Percentiles rank a stretch among this genome's conserved stretches.
These are phyloP conservation scores for Oreotragus oreotragus DNA, from an alignment of 2,113 vertebrate genomes.

Conservation along the genomic window DNA sequence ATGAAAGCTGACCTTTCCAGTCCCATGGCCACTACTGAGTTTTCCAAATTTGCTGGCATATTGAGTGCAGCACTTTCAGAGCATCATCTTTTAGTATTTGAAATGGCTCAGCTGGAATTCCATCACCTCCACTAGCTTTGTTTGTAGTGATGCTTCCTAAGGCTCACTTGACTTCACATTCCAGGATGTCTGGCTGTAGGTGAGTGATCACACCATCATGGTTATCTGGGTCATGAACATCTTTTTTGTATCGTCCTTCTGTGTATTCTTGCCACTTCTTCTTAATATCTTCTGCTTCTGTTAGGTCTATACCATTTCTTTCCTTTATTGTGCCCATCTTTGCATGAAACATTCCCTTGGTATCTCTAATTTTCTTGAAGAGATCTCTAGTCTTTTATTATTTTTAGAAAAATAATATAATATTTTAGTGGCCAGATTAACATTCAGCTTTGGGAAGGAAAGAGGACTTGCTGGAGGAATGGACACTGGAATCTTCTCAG, in stretches of 20 bases:
- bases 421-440: not conserved
- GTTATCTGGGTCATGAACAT: not conserved
- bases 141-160: not conserved
- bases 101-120: not conserved
- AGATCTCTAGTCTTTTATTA: not conserved
- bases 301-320: not conserved
- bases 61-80: not conserved
- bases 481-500: not conserved
- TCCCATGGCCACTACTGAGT: not conserved
- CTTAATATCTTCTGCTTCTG: not conserved
- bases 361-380: not conserved
- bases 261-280: not conserved
- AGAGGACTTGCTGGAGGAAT: not conserved
- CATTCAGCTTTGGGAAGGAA: not conserved
- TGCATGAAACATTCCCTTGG: not conserved
- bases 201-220: not conserved
- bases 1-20: not conserved
- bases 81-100: not conserved
- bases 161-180: not conserved
- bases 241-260: not conserved
- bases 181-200: not conserved
- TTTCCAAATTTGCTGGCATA: not conserved
- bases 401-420: not conserved
- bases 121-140: not conserved
- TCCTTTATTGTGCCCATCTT: not conserved